Base-by-base conservation (phyloP, 1,140 invertebrate genomes). In the Marisa cornuarietis region DNA sequence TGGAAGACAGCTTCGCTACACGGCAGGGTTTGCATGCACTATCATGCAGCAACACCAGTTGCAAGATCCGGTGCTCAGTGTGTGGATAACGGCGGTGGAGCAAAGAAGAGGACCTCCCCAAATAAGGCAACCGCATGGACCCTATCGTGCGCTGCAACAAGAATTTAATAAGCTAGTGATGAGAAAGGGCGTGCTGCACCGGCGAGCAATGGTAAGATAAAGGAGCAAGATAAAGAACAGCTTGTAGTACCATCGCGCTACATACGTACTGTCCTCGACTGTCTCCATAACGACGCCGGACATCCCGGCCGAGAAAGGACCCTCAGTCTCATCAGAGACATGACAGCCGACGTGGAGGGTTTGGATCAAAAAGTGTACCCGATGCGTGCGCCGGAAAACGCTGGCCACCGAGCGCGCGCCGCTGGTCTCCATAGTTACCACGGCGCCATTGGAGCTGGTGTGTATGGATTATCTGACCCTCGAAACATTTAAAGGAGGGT, bases 291-390 rank as follows among this genome's bases (percentile, higher is more conserved):
- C 22, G 62, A 76, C 18, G 76, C 79, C 71, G 81, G 78, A 8
- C 83, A 84, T 63, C 77, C 65, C 8, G 83, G 83, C 0, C 16
- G 72, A 54, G 77, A 80, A 22, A 76, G 78, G 14, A 82, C 81
- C 20, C 4, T 31, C 31, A 66, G 2, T 18, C 58, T 84, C n/a
- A n/a, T n/a, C n/a, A n/a, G n/a, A n/a, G n/a, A n/a, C n/a, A n/a
- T n/a, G n/a, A n/a, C n/a, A n/a, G n/a, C n/a, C n/a, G n/a, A n/a
- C n/a, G n/a, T n/a, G n/a, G n/a, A n/a, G n/a, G n/a, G n/a, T n/a
- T n/a, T n/a, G n/a, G n/a, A n/a, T n/a, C n/a, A n/a, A n/a, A n/a
- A n/a, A n/a, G n/a, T n/a, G n/a, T n/a, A n/a, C n/a, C n/a, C n/a
- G n/a, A n/a, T n/a, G n/a, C n/a, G n/a, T n/a, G n/a, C n/a, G n/a